Conservation (phyloP, 2,888 invertebrate genomes). For the Aphidius colemani region DNA sequence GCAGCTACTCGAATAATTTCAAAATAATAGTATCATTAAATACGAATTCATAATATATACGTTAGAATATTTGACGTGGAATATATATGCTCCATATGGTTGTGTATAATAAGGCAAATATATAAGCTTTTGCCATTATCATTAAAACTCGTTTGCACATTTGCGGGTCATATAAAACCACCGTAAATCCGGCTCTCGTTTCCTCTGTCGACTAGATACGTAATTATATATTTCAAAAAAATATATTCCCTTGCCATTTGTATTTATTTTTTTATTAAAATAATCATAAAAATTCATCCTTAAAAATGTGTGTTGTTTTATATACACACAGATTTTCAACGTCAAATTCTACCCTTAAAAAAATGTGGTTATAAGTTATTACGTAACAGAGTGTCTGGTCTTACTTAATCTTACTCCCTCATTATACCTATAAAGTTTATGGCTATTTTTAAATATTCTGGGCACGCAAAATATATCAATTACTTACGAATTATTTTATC, state of each 20-base stretch:
- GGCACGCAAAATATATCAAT: neutral
- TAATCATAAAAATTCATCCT: neutral
- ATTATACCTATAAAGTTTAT: neutral
- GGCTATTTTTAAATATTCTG: neutral
- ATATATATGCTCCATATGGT: neutral
- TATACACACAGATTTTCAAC: neutral
- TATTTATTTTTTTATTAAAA: neutral
- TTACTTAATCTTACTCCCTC: conserved; percentile 10
- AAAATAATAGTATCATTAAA: too few species aligned
- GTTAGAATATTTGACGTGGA: too few species aligned
- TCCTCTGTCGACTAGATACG: neutral
- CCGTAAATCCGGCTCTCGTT: conserved; percentile 11
- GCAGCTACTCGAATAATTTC: too few species aligned
- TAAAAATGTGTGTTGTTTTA: neutral
- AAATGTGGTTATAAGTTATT: conserved; percentile 5
- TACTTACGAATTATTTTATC: neutral
- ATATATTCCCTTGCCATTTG: neutral
- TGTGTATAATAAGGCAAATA: conserved; percentile 1
- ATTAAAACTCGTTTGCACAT: conserved; percentile 36
- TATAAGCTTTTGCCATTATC: conserved; percentile 34
- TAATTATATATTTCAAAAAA: neutral
- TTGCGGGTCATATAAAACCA: conserved; percentile 12
- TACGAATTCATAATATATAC: too few species aligned
- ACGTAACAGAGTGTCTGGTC: conserved; percentile 6
- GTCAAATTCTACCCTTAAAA: neutral